These are phyloP conservation scores for Pherbina coryleti DNA, from an alignment of 2,888 invertebrate genomes.

Conservation along the genomic window DNA sequence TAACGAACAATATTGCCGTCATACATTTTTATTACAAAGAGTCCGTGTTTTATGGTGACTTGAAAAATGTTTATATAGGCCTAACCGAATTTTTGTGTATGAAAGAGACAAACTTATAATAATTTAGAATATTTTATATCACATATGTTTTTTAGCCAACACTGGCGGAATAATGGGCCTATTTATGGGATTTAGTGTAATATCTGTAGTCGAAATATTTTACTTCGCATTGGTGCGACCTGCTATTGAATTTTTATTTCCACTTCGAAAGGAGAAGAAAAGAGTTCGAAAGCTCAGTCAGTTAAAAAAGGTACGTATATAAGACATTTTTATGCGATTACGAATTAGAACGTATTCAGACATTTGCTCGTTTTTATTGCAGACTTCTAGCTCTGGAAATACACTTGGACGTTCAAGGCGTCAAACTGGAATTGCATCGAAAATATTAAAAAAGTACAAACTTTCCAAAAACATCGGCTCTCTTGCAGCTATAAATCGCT, in stretches of 20 bases:
- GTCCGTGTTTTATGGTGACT: conserved; percentile 78
- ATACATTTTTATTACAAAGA: conserved; percentile 81
- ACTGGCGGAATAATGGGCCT: conserved; percentile 84
- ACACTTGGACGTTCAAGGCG: neutral
- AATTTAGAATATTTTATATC: neutral
- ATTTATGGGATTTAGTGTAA: conserved; percentile 83
- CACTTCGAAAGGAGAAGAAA: conserved; percentile 13
- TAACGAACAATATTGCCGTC: conserved; percentile 76
- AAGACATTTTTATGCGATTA: neutral
- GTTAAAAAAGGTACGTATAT: neutral
- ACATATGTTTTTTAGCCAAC: conserved; percentile 75
- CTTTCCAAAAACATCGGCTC: neutral
- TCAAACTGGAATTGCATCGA: neutral
- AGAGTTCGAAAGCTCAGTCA: neutral
- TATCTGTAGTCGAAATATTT: conserved; percentile 81
- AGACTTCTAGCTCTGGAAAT: no score
- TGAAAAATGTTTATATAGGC: conserved; percentile 83
- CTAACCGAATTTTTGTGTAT: conserved; percentile 86
- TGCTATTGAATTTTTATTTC: conserved; percentile 67
- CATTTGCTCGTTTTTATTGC: no score
- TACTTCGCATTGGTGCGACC: conserved; percentile 78
- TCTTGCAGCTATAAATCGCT: neutral
- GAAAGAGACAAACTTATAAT: conserved; percentile 60
- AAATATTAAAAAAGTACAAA: neutral
- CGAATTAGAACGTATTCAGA: no score